A percentile compares a stretch with the other conserved stretches of the same genome.
Conservation (phyloP, 2,113 vertebrate species). For the Proteles cristata region DNA sequence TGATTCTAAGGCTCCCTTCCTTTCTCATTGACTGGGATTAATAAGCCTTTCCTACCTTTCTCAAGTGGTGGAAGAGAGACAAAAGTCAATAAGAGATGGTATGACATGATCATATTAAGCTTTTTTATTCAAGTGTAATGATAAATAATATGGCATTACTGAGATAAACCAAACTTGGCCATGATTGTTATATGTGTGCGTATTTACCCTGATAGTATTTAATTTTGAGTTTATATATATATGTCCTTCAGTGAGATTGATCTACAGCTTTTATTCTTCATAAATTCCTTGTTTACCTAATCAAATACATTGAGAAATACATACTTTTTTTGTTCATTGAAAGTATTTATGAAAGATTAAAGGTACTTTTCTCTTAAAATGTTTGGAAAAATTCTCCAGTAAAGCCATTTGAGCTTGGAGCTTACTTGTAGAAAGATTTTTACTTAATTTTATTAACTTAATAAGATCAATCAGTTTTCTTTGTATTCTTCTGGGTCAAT, state of each 20-base stretch:
- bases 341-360: background rate
- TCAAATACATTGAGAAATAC: background rate
- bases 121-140: background rate
- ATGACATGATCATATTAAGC: background rate
- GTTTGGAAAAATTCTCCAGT: background rate
- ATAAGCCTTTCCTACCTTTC: background rate
- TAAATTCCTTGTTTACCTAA: background rate
- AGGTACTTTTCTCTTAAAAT: background rate
- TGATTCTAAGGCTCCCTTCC: background rate
- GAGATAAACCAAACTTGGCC: background rate
- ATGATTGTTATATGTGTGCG: background rate
- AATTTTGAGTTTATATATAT: background rate
- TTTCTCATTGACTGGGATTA: background rate
- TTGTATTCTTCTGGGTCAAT: background rate
- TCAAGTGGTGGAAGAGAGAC: background rate
- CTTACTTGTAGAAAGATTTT: background rate
- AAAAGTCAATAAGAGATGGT: background rate
- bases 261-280: background rate
- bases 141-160: background rate
- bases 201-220: background rate
- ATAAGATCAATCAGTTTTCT: background rate
- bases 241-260: background rate
- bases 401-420: background rate
- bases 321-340: background rate
- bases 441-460: background rate